Evolutionary conservation across 2,888 invertebrate species (phyloP), one percentile per base, ranked within the genome.

Genomic region (Plagodis dolabraria): DNA sequence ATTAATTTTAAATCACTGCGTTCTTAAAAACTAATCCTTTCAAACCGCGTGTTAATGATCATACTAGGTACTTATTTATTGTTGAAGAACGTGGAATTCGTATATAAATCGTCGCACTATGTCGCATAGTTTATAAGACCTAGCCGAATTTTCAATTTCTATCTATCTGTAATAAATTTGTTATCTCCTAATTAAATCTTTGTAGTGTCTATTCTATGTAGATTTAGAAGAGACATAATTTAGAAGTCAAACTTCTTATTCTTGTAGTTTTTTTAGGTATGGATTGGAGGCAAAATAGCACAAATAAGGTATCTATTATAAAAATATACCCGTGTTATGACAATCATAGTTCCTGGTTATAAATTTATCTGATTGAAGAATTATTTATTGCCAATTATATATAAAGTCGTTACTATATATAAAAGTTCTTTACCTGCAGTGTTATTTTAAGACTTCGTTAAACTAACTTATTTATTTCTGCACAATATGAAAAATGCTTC

Each of bases 181-280:
- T 65, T 66, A 51, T 63, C 63, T 66, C 60, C 55, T 65, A 62
- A 40, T 40, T 10, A 40, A 60, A 61, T 67, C 60, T 65, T 57
- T 51, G 54, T 68, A 68, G 64, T 67, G 63, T 68, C 57, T 66
- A 71, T 65, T 69, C 65, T 56, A 56, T n/a, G 40, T 53, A 56
- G 45, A 43, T 33, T 50, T 63, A 52, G 51, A 51, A 48, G 11
- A 58, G 42, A 48, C 44, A 58, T 65, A 62, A 64, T 65, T 69
- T 55, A 58, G 67, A 66, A 69, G 69, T 69, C 61, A 67, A 69
- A 69, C 69, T 69, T 69, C 67, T 53, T 11, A 50, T 38, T 53
- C 35, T 33, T 52, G 40, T 62, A 58, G 43, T 47, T 64, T 38
- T 46, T 35, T 51, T 36, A 57, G 42, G 11, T 44, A 54, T 57